Evolutionary conservation across 2,888 invertebrate species (phyloP), one percentile per base, ranked within the genome.

Genomic region (Phyllotreta striolata): DNA sequence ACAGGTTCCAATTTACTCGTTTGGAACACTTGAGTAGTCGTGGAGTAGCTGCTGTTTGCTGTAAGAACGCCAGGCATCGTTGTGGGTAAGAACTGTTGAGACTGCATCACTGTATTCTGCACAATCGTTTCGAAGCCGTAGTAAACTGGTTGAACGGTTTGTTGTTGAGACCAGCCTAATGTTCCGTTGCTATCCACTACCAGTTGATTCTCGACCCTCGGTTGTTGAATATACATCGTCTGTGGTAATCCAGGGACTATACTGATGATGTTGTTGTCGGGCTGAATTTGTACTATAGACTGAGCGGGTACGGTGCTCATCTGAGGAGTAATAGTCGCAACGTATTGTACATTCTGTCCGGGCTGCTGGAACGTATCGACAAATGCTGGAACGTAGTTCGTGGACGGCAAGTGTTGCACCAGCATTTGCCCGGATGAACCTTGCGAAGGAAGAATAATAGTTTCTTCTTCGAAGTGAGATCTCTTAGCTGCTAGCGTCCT

Each of bases 91-190:
- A 92, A 92, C 76, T 93, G 93, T 77, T 92, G 92, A 14, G 92
- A 92, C n/a, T 91, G 91, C 92, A 93, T 92, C 0, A 93, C 92
- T 3, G 93, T 93, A 75, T 93, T 93, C 79, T 92, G 92, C 1
- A 93, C 93, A 59, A 93, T 92, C 0, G 93, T 93, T 82, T 93
- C 93, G 68, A 93, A 83, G 0, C 92, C 92, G 73, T 92, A 92
- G 74, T 91, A 92, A 74, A 93, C 88, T 1, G 88, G 84, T 46
- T 87, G 79, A 35, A 72, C 71, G 8, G 73, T 68, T 3, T 88
- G 84, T 46, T 86, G 77, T 56, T 71, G 74, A 35, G 74, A 65
- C 80, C 80, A 81, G 49, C 79, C 75, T 64, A 82, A 72, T 5
- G 81, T 78, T 14, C 81, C 81, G 60, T 79, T 82, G 65, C 78